Evolutionary conservation across 2,888 invertebrate genomes (phyloP).

Genomic region (Petrolisthes manimaculis): DNA sequence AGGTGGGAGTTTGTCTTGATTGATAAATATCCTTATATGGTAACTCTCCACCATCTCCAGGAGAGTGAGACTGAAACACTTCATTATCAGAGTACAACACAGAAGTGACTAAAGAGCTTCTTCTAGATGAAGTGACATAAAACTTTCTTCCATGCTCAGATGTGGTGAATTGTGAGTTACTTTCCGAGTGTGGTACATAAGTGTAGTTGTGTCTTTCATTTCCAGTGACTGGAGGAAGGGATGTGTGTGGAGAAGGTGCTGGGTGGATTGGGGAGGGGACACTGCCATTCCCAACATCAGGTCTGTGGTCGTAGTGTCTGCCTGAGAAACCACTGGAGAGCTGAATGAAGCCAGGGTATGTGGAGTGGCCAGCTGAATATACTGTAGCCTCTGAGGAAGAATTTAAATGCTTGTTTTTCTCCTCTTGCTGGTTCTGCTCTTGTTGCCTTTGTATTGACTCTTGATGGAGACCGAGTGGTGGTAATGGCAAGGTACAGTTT

Average conservation of each 20-base stretch:
- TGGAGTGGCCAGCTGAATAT: not conserved
- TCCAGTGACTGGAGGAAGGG: not conserved
- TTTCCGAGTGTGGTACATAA: too few species aligned
- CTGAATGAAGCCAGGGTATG: not conserved
- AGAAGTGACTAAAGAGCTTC: too few species aligned
- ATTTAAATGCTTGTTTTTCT: not conserved
- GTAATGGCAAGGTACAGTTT: not conserved
- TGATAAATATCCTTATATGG: too few species aligned
- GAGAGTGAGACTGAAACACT: too few species aligned
- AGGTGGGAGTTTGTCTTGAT: too few species aligned
- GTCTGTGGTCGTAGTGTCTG: too few species aligned
- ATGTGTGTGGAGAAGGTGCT: not conserved
- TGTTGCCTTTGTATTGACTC: not conserved
- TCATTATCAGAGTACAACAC: too few species aligned
- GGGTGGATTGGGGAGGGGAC: not conserved
- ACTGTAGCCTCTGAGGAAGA: not conserved
- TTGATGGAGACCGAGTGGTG: not conserved
- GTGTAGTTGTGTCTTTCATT: not conserved
- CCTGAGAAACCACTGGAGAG: not conserved
- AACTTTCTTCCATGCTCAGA: too few species aligned
- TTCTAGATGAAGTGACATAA: too few species aligned
- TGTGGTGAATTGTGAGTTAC: too few species aligned
- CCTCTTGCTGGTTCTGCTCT: not conserved
- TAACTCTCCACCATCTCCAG: too few species aligned
- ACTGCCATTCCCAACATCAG: not conserved